Percentiles rank a stretch among this genome's conserved stretches.
phyloP scores from a whole-genome alignment of 2,113 vertebrate species.

The Scatophagus argus region DNA sequence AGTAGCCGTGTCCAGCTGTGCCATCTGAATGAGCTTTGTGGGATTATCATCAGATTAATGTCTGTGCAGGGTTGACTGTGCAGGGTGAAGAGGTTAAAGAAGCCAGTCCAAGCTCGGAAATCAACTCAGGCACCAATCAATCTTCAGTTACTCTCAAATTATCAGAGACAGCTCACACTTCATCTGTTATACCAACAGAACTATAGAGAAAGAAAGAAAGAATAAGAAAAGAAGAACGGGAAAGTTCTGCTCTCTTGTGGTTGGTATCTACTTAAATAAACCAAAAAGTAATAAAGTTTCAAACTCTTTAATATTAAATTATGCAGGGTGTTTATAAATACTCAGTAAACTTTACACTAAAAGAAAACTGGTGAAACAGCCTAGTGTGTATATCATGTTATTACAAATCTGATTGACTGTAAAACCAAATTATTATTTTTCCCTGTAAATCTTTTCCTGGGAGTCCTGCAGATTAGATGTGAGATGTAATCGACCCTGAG shows the following conservation, averaged over 20 bases:
- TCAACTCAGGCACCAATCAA: slow-evolving; percentile 34
- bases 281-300: background rate
- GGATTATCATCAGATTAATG: slow-evolving; percentile 82
- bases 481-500: background rate
- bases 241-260: background rate
- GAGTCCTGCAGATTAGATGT: slow-evolving; percentile 8
- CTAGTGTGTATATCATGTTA: background rate
- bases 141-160: slow-evolving; percentile 33
- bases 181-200: background rate
- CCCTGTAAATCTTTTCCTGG: slow-evolving; percentile 15
- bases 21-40: slow-evolving; percentile 68
- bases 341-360: background rate
- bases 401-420: background rate
- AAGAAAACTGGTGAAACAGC: background rate
- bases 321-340: background rate
- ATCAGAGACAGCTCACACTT: background rate
- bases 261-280: background rate
- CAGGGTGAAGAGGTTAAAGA: slow-evolving; percentile 73
- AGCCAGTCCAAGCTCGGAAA: slow-evolving; percentile 58
- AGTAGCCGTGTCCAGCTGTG: slow-evolving; percentile 73
- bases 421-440: background rate
- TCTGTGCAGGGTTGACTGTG: slow-evolving; percentile 47
- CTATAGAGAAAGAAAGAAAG: background rate
- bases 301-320: background rate
- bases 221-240: background rate